These are phyloP conservation scores for Pandemis corylana DNA, from an alignment of 2,888 invertebrate genomes.

Conservation along the genomic window DNA sequence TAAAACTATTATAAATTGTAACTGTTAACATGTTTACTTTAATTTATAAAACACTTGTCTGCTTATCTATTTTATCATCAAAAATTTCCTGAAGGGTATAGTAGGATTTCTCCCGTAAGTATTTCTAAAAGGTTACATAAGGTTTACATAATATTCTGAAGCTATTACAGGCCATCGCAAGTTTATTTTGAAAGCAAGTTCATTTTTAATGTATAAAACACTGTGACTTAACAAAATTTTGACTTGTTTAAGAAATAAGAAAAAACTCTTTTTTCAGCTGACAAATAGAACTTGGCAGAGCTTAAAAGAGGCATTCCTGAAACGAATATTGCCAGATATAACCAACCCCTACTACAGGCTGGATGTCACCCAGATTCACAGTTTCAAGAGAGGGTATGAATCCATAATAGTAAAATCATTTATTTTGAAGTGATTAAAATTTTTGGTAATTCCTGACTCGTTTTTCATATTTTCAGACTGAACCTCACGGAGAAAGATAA, in stretches of 20 bases:
- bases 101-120: too few relatives aligned
- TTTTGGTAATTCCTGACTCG: not conserved
- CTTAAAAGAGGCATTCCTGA: constrained; percentile 78
- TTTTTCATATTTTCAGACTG: constrained; percentile 52
- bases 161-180: too few relatives aligned
- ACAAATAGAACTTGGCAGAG: constrained; percentile 80
- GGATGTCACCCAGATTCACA: constrained; percentile 64
- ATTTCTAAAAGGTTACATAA: too few relatives aligned
- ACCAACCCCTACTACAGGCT: constrained; percentile 77
- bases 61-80: too few relatives aligned
- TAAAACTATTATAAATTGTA: too few relatives aligned
- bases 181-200: not conserved
- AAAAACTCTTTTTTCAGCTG: constrained; percentile 54
- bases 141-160: too few relatives aligned
- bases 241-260: not conserved
- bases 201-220: not conserved
- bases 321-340: constrained; percentile 76
- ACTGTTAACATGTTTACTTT: too few relatives aligned
- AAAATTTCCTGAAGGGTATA: too few relatives aligned
- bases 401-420: not conserved
- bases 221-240: not conserved
- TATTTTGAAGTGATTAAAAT: constrained; percentile 6
- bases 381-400: constrained; percentile 72
- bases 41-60: too few relatives aligned
- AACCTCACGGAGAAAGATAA: constrained; percentile 62